Percentiles rank a stretch among this genome's conserved stretches.
phyloP scores from a whole-genome alignment of 2,888 invertebrate species.

The Eurytoma californica region DNA sequence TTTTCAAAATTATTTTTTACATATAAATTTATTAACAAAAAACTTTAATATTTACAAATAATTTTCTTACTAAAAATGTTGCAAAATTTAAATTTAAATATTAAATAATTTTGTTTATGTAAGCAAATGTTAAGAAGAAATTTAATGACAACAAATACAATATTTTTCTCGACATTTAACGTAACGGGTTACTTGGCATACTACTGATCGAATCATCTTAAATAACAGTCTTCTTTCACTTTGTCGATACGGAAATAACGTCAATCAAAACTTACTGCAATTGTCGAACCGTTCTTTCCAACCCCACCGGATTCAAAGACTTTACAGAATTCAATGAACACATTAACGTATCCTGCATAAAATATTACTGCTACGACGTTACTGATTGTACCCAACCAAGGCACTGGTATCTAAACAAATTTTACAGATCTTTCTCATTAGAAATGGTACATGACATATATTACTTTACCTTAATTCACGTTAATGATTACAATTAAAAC shows the following conservation, averaged over 20 bases:
- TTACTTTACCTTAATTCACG: not conserved
- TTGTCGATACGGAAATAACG: conserved; percentile 26
- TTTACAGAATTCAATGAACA: conserved; percentile 82
- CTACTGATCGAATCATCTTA: conserved; percentile 31
- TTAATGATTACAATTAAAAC: not conserved
- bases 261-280: conserved; percentile 88
- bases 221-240: conserved; percentile 12
- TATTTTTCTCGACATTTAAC: no score
- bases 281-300: conserved; percentile 99
- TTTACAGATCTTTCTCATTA: conserved; percentile 65
- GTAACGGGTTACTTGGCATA: no score
- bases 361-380: conserved; percentile 76
- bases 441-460: conserved; percentile 15
- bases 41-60: no score
- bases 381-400: conserved; percentile 67
- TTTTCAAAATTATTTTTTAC: no score
- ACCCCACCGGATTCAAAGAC: conserved; percentile 90
- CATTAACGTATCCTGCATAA: conserved; percentile 80
- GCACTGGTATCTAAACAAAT: conserved; percentile 72
- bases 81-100: no score
- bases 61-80: no score
- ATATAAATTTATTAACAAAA: no score
- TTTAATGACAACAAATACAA: no score
- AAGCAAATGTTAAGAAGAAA: no score
- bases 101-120: no score